These are phyloP conservation scores for Geodia barretti DNA, from an alignment of 37 sponge, comb jelly and placozoan species.

Conservation along the genomic window DNA sequence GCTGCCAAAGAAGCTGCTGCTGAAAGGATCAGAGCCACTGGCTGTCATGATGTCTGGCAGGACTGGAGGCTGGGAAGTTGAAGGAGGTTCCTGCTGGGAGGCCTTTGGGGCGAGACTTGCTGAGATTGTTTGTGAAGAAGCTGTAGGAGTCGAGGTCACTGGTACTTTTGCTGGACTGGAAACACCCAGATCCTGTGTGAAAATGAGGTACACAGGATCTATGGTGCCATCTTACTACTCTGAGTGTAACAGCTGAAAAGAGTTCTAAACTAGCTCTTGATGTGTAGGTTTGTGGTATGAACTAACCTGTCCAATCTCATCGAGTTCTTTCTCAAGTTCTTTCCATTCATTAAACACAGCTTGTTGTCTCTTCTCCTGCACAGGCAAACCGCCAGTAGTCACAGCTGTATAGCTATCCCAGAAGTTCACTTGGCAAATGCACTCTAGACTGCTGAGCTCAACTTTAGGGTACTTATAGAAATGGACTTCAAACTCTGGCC, in stretches of 20 bases:
- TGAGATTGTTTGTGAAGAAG: not conserved
- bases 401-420: no score
- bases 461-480: no score
- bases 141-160: not conserved
- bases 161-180: no score
- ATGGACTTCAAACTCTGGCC: no score
- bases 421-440: no score
- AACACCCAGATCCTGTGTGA: no score
- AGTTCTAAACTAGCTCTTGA: no score
- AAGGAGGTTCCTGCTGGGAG: not conserved
- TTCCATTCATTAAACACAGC: slow-evolving; percentile 29
- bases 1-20: not conserved
- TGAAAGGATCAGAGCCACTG: not conserved
- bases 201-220: no score
- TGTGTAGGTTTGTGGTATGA: no score
- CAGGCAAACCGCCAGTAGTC: not conserved
- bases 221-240: no score
- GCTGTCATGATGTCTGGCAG: not conserved
- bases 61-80: not conserved
- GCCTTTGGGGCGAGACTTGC: not conserved
- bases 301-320: slow-evolving; percentile 28
- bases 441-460: no score
- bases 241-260: no score
- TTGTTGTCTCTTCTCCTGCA: not conserved
- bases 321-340: slow-evolving; percentile 14